These are phyloP conservation scores for Mastomys natalensis DNA, from an alignment of 2,113 vertebrate genomes.

Conservation along the genomic window DNA sequence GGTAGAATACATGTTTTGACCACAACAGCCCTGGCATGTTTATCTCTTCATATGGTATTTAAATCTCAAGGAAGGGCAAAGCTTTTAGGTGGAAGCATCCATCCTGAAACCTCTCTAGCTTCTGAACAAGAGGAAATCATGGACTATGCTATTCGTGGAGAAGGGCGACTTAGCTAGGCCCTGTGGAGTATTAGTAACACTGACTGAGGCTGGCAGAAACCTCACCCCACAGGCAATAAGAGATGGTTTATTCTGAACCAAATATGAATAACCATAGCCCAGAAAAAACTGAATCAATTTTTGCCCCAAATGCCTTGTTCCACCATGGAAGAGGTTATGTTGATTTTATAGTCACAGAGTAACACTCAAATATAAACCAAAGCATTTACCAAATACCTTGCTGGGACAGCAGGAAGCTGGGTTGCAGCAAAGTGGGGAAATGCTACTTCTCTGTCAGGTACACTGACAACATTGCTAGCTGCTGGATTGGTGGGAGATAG, in stretches of 20 bases:
- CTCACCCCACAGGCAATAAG: not conserved
- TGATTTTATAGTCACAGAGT: not conserved
- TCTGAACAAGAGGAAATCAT: not conserved
- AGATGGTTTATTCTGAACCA: not conserved
- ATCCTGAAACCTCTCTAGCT: not conserved
- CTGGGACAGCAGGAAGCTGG: not conserved
- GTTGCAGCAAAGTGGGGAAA: not conserved
- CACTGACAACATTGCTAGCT: not conserved
- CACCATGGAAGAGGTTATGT: not conserved
- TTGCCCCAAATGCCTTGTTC: not conserved
- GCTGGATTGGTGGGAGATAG: no score
- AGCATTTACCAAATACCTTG: not conserved
- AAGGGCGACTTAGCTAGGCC: not conserved
- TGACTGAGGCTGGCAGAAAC: not conserved
- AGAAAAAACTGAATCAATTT: not conserved
- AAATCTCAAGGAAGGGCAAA: not conserved
- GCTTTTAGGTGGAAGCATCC: no score
- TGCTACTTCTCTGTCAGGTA: not conserved
- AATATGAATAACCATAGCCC: not conserved
- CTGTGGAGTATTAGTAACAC: not conserved
- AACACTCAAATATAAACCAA: not conserved
- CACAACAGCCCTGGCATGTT: not conserved
- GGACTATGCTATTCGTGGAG: rapidly evolving
- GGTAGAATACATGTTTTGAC: not conserved
- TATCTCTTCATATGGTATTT: not conserved